A percentile compares a stretch with the other conserved stretches of the same genome.
These are phyloP conservation scores for Menura novaehollandiae DNA, from an alignment of 2,113 vertebrate genomes.

Conservation along the genomic window DNA sequence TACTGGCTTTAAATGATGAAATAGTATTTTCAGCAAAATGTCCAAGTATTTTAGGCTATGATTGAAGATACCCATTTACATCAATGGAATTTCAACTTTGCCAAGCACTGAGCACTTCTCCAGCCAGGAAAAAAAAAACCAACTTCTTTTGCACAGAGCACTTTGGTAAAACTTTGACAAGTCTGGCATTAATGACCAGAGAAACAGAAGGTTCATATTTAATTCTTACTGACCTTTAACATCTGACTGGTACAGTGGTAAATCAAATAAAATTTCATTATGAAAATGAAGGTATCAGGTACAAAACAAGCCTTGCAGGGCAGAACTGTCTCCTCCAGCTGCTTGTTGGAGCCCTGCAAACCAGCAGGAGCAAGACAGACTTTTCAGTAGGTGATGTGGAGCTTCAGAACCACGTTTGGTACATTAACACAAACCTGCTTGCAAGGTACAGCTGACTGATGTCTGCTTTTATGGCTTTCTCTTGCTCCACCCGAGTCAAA, in stretches of 20 bases:
- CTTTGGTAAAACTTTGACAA: background rate
- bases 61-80: background rate
- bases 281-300: background rate
- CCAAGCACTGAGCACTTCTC: background rate
- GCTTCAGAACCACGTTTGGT: rapidly evolving
- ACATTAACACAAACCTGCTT: background rate
- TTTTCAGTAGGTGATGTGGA: background rate
- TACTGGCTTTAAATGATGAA: background rate
- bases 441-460: background rate
- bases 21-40: background rate
- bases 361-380: background rate
- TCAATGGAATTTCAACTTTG: background rate
- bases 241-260: background rate
- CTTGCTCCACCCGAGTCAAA: background rate
- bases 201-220: background rate
- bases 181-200: background rate
- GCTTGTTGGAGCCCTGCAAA: background rate
- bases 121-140: background rate
- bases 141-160: background rate
- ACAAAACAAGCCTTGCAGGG: background rate
- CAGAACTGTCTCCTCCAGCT: background rate
- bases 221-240: background rate
- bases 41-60: background rate
- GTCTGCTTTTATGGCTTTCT: background rate
- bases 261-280: background rate